Evolutionary conservation across 1,140 invertebrate species (phyloP).

Genomic region (Mizuhopecten yessoensis): DNA sequence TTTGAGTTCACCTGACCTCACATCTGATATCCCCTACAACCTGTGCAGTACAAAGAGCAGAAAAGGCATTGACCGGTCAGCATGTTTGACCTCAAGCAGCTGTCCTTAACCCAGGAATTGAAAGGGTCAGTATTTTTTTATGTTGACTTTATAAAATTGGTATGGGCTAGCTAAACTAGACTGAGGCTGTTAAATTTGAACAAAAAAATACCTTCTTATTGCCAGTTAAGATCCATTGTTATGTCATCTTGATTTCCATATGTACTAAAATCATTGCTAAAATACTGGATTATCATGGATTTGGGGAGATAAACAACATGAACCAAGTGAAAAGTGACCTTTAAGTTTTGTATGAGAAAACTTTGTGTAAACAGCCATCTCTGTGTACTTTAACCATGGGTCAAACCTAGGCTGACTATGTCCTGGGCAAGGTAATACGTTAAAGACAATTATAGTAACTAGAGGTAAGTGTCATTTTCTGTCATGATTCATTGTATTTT

Average conservation of each 20-base stretch:
- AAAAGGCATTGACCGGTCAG: neutral
- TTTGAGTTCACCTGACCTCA: neutral
- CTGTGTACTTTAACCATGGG: neutral
- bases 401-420: neutral
- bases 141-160: neutral
- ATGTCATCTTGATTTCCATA: neutral
- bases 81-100: slow-evolving; percentile 17
- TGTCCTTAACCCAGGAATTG: neutral
- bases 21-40: neutral
- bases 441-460: neutral
- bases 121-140: neutral
- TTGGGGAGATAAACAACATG: too few relatives aligned
- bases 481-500: neutral
- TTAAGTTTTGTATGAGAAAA: too few relatives aligned
- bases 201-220: neutral
- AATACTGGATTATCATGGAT: too few relatives aligned
- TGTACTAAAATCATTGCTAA: too few relatives aligned
- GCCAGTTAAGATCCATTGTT: too few relatives aligned
- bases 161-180: neutral
- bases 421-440: neutral
- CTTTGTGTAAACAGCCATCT: neutral
- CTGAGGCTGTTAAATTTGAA: neutral
- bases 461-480: neutral
- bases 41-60: neutral
- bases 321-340: too few relatives aligned